Base-by-base conservation (phyloP, 1,140 invertebrate species). In the Triops longicaudatus region DNA sequence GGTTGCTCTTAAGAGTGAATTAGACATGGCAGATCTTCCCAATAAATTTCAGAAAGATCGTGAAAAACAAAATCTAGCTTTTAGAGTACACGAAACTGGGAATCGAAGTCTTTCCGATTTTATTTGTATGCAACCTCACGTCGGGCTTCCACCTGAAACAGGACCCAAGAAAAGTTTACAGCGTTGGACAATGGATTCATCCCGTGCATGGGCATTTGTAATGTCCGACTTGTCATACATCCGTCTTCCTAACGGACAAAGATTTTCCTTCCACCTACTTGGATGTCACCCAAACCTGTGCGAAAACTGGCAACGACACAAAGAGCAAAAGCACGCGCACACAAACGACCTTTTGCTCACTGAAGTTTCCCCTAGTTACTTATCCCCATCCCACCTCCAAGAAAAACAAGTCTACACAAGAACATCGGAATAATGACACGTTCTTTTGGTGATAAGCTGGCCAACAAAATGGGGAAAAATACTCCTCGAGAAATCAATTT, bases 191-290 rank as follows among this genome's bases (percentile, higher is more conserved):
- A 63, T 63, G n/a, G 50, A 63, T 63, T 17, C 22, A 63, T 63
- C 50, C 50, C 50, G 50, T 63, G 50, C 50, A 63, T 63, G 50
- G 50, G 50, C 50, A 63, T 63, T 63, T 63, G 50, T 63, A 63
- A 63, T 63, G 50, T 63, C 50, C 50, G 50, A 63, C 50, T 63
- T 63, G 50, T 63, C 50, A 63, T 63, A 63, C 50, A 63, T 63
- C 22, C 50, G 50, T 63, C 10, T 63, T 63, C 17, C 50, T 63
- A 63, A 63, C 50, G 17, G n/a, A n/a, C 50, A 63, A 0, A 22
- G 50, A 37, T 37, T 22, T n/a, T 63, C 50, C 50, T 63, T 17
- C 22, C 50, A 63, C 50, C 50, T 63, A 63, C 50, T 63, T 63
- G 50, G 50, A 63, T 7, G 50, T 22, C 50, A 63, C 9, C 50